Conservation (phyloP, 2,113 vertebrate species). For the Raja brachyura region DNA sequence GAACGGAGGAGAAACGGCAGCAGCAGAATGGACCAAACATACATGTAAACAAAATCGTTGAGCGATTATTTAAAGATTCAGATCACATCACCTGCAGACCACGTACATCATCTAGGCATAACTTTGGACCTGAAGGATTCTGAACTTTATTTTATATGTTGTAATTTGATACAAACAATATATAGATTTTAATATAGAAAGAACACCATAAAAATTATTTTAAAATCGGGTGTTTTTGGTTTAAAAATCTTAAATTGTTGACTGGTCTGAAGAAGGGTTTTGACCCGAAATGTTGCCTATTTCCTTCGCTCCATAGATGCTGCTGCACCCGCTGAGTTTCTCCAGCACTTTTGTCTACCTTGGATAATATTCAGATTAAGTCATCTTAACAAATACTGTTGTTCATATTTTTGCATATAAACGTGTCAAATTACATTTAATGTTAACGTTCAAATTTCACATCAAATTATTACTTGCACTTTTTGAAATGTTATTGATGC, state of each 20-base stretch:
- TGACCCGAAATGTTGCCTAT: no score
- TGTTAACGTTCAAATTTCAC: not conserved
- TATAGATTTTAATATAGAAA: not conserved
- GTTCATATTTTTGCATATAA: not conserved
- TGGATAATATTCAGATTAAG: not conserved
- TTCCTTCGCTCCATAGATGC: no score
- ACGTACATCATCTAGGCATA: not conserved
- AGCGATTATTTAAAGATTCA: constrained; percentile 22
- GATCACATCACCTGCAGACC: not conserved
- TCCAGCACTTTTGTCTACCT: no score
- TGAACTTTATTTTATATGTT: not conserved
- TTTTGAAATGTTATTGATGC: not conserved
- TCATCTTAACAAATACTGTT: not conserved
- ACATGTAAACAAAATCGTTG: not conserved
- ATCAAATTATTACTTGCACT: not conserved
- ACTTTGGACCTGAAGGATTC: not conserved
- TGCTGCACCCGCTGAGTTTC: no score
- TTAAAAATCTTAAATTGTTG: not conserved
- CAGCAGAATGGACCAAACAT: not conserved
- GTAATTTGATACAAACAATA: not conserved
- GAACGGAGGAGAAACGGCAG: not conserved
- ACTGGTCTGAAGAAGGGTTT: no score
- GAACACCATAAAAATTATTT: no score
- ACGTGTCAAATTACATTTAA: not conserved
- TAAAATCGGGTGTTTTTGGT: no score